These are phyloP conservation scores for Cydia splendana DNA, from an alignment of 1,140 invertebrate species.

Conservation along the genomic window DNA sequence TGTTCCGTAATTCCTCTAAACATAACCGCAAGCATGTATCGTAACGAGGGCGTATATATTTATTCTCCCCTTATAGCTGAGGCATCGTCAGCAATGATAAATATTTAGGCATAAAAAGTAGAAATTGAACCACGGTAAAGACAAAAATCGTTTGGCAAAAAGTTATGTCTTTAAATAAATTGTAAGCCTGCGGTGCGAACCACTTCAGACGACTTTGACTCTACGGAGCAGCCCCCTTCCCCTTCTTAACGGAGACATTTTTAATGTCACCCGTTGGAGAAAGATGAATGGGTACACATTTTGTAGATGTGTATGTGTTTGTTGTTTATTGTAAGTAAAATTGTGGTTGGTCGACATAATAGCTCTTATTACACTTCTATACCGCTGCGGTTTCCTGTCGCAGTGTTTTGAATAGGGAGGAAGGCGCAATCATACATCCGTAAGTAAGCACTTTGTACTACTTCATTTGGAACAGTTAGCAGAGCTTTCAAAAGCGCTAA, in stretches of 20 bases:
- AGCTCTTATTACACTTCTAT: slow-evolving; percentile 63
- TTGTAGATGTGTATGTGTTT: slow-evolving; percentile 75
- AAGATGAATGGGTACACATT: slow-evolving; percentile 77
- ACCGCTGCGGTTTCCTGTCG: slow-evolving; percentile 67
- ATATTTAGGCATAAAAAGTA: slow-evolving; percentile 61
- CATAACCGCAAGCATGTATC: slow-evolving; percentile 8
- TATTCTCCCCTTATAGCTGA: slow-evolving; percentile 47
- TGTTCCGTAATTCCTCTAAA: neutral
- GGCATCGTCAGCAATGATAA: slow-evolving; percentile 59
- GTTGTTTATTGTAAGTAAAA: slow-evolving; percentile 67
- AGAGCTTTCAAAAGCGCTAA: slow-evolving; percentile 51
- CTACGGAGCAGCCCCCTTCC: slow-evolving; percentile 62
- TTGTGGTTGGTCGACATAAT: slow-evolving; percentile 71
- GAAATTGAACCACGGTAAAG: slow-evolving; percentile 45
- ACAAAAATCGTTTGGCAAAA: slow-evolving; percentile 48
- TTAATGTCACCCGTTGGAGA: slow-evolving; percentile 75
- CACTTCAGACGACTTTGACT: slow-evolving; percentile 60
- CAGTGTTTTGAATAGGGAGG: slow-evolving; percentile 51
- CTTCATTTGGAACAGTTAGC: slow-evolving; percentile 26
- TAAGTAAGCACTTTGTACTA: slow-evolving; percentile 34
- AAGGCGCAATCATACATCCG: slow-evolving; percentile 36
- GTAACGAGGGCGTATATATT: slow-evolving; percentile 46
- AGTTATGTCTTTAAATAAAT: slow-evolving; percentile 42
- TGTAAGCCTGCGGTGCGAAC: slow-evolving; percentile 41
- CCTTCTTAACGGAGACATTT: slow-evolving; percentile 75